These are phyloP conservation scores for Pampus argenteus DNA, from an alignment of 2,797 vertebrate species.

Conservation along the genomic window DNA sequence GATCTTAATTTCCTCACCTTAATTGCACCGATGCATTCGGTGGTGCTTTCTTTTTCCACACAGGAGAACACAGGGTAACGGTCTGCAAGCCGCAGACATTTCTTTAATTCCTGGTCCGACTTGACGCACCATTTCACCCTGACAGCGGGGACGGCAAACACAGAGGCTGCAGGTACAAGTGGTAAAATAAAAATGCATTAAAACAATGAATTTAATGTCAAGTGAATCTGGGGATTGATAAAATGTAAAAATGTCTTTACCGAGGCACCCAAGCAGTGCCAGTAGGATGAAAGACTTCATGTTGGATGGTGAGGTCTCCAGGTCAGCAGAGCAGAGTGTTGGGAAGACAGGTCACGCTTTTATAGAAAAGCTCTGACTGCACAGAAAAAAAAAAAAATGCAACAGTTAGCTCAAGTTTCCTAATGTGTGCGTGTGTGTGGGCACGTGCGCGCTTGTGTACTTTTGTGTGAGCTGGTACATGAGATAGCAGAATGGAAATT, in stretches of 20 bases:
- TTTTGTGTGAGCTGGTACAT: conserved; percentile 20
- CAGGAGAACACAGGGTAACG: conserved; percentile 61
- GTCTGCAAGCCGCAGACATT: conserved; percentile 57
- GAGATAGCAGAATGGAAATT: conserved; percentile 36
- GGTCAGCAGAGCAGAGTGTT: conserved; percentile 46
- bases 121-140: conserved; percentile 80
- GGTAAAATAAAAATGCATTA: neutral
- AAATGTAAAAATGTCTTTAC: conserved; percentile 66
- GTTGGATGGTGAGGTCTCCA: conserved; percentile 57
- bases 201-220: neutral
- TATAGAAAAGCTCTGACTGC: conserved; percentile 67
- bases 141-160: conserved; percentile 29
- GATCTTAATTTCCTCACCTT: conserved; percentile 61
- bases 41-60: neutral
- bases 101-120: conserved; percentile 63
- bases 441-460: conserved; percentile 27
- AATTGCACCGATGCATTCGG: conserved; percentile 77
- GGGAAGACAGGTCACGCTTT: conserved; percentile 44
- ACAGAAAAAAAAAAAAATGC: neutral
- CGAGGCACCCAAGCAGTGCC: conserved; percentile 74
- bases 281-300: conserved; percentile 78
- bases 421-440: conserved; percentile 56
- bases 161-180: conserved; percentile 55
- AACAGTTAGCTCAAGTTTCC: conserved; percentile 76
- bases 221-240: neutral